A percentile compares a stretch with the other conserved stretches of the same genome.
These are phyloP conservation scores for Phyllotreta striolata DNA, from an alignment of 2,888 invertebrate genomes.

Conservation along the genomic window DNA sequence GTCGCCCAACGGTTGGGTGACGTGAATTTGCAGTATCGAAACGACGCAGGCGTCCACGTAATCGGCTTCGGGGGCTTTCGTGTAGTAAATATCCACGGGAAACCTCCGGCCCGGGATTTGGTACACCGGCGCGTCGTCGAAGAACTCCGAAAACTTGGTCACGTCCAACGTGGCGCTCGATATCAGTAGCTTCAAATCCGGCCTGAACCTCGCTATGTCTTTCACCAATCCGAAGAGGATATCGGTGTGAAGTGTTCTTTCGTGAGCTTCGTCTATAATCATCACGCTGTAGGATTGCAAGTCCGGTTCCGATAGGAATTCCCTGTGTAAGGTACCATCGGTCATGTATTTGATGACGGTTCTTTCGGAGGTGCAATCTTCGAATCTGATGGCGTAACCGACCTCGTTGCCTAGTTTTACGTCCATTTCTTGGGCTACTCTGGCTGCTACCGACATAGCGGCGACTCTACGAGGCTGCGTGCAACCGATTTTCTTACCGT, in stretches of 20 bases:
- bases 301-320: constrained; percentile 97
- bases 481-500: constrained; percentile 82
- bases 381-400: constrained; percentile 93
- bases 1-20: constrained; percentile 95
- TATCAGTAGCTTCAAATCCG: constrained; percentile 92
- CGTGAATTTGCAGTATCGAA: constrained; percentile 96
- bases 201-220: constrained; percentile 90
- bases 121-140: constrained; percentile 98
- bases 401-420: constrained; percentile 95
- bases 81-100: constrained; percentile 98
- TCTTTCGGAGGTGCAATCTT: constrained; percentile 97
- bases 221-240: constrained; percentile 97
- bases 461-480: constrained; percentile 98
- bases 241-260: constrained; percentile 97
- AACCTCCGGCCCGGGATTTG: constrained; percentile 93
- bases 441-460: constrained; percentile 99
- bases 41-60: constrained; percentile 99
- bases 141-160: constrained; percentile 96
- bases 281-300: constrained; percentile 95
- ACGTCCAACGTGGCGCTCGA: constrained; percentile 99
- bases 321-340: constrained; percentile 96
- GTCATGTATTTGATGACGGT: constrained; percentile 99
- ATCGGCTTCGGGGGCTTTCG: constrained; percentile 98
- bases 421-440: constrained; percentile 97
- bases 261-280: constrained; percentile 99